Conservation (phyloP, 2,113 vertebrate genomes). For the Eulemur rufifrons region DNA sequence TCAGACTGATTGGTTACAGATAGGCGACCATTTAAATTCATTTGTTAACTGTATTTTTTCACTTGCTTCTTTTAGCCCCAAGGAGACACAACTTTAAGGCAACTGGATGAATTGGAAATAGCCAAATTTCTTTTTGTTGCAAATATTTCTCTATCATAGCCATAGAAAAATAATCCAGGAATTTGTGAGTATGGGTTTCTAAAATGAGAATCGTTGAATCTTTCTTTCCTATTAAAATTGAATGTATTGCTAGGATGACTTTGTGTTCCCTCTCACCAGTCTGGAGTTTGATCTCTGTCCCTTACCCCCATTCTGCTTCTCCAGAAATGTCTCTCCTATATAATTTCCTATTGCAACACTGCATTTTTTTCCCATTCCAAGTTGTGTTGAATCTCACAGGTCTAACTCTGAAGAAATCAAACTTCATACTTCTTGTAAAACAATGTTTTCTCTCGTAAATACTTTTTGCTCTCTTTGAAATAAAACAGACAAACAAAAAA, state of each 20-base stretch:
- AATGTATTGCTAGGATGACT: neutral
- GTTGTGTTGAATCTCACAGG: neutral
- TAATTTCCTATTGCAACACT: constrained; percentile 6
- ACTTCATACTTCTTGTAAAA: constrained; percentile 27
- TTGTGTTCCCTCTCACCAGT: neutral
- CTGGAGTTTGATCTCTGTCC: neutral
- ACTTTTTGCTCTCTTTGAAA: neutral
- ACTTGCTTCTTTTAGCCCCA: neutral
- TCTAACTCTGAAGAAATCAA: constrained; percentile 11
- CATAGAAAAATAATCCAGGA: neutral
- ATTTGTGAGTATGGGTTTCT: neutral
- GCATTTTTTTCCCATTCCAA: neutral
- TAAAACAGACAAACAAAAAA: neutral
- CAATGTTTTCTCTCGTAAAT: constrained; percentile 16
- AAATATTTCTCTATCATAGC: neutral
- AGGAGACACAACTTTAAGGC: neutral
- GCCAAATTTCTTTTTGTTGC: neutral
- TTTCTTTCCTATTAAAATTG: neutral
- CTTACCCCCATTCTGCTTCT: neutral
- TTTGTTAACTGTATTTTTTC: neutral
- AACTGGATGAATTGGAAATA: neutral
- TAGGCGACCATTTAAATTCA: neutral
- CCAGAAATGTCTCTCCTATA: neutral
- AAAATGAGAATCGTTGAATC: neutral
- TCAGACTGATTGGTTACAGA: neutral